Conservation (phyloP, 2,113 vertebrate genomes). For the Laticauda colubrina region DNA sequence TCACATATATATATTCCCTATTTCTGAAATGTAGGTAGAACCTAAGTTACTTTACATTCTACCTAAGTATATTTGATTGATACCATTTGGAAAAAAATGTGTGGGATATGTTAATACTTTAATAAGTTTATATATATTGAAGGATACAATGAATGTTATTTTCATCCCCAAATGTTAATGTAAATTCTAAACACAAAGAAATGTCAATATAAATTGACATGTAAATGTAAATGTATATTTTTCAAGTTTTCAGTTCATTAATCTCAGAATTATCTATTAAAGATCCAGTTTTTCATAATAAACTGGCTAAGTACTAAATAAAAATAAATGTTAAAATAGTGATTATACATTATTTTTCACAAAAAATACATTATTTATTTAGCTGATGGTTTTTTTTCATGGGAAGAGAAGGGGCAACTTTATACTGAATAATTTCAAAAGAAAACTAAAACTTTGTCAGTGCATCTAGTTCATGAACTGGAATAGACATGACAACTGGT, state of each 20-base stretch:
- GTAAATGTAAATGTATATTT: background rate
- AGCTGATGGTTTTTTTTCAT: background rate
- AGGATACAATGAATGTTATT: background rate
- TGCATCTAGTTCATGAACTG: no score
- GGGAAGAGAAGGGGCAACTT: no score
- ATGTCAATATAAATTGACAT: no score
- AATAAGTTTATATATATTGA: background rate
- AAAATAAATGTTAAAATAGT: background rate
- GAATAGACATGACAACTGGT: no score
- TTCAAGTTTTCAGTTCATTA: background rate
- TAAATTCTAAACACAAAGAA: background rate
- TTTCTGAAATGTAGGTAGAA: background rate
- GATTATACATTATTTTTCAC: background rate
- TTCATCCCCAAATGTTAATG: background rate
- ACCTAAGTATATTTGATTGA: background rate
- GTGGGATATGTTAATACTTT: background rate
- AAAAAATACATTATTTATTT: background rate
- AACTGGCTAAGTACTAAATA: background rate
- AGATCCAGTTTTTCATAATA: background rate
- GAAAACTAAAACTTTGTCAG: no score
- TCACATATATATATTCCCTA: background rate
- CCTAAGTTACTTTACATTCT: background rate
- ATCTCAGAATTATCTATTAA: background rate
- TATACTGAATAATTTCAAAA: no score
- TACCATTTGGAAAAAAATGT: background rate